Base-by-base conservation (phyloP, 1,140 invertebrate species). In the Lordiphosa mommai region DNA sequence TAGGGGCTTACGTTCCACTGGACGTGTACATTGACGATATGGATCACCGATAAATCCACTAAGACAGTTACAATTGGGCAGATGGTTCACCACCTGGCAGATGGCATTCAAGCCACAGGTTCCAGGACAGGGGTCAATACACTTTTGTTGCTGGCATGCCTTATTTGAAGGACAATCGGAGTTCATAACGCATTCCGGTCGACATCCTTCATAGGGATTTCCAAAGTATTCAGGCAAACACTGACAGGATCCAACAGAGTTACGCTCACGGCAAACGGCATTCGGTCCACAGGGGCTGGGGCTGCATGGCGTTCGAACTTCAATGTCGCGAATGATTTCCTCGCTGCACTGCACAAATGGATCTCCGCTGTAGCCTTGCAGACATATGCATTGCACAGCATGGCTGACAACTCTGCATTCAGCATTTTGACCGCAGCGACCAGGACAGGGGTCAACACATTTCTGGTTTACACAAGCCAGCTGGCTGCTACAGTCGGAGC, bases 391-490 rank as follows among this genome's bases (percentile, higher is more conserved):
- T n/a, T 92, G 91, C 9, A 95, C 94, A 32, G 93, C 90, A 86
- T 96, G 95, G 85, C 94, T 95, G 10, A 94, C 91, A 1, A 95
- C 94, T 63, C 92, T 92, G 74, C 95, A 96, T 51, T 94, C 92
- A 17, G 95, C 94, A 88, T 96, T 95, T 1, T 90, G 87, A n/a
- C 95, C 95, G 89, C 95, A 96, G 36, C 92, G 92, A 68, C 93
- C 94, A 9, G 93, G 93, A 79, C 95, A 97, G 9, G 95, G 95
- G 89, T 96, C 93, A 48, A 91, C 90, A 88, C 96, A 97, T 90
- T 95, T 95, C 61, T 93, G 93, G 77, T 92, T 92, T 16, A 93
- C 92, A 79, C 95, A 97, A 36, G 94, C 93, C 76, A 92, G 90
- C 46, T 92, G 92, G n/a, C 93, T 91, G 2, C 92, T 88, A 89